Percentiles rank a stretch among this genome's conserved stretches.
Conservation (phyloP, 2,113 vertebrate genomes). For the Onychostoma macrolepis region DNA sequence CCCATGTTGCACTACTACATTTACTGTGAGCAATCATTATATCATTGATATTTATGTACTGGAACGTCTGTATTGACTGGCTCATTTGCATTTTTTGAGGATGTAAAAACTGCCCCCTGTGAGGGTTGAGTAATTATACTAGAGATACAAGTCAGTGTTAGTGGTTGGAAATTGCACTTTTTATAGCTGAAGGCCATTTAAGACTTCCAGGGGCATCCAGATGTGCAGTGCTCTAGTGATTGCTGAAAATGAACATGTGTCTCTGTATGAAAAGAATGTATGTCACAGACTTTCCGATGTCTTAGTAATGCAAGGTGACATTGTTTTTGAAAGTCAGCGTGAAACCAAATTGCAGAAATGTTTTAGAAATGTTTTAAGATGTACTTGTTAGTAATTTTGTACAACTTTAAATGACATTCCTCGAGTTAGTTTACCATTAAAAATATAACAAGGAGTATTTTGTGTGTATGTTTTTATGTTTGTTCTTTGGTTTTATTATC, state of each 20-base stretch:
- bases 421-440: not conserved
- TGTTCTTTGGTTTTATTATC: not conserved
- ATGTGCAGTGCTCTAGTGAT: not conserved
- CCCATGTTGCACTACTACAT: not conserved
- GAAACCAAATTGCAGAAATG: not conserved
- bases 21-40: not conserved
- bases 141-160: not conserved
- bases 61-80: not conserved
- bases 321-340: not conserved
- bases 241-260: not conserved
- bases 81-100: not conserved
- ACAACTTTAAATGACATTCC: not conserved
- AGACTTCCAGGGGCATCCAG: not conserved
- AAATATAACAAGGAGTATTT: not conserved
- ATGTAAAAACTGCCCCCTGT: not conserved
- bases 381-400: slow-evolving; percentile 1
- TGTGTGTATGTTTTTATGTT: not conserved
- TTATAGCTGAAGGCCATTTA: not conserved
- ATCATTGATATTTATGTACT: not conserved
- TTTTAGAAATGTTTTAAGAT: slow-evolving; percentile 5
- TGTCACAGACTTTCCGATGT: not conserved
- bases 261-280: not conserved
- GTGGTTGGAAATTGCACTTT: not conserved
- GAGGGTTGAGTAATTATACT: not conserved
- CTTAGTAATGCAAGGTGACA: not conserved